Evolutionary conservation across 2,113 vertebrate genomes (phyloP).

Genomic region (Corythaixoides concolor): DNA sequence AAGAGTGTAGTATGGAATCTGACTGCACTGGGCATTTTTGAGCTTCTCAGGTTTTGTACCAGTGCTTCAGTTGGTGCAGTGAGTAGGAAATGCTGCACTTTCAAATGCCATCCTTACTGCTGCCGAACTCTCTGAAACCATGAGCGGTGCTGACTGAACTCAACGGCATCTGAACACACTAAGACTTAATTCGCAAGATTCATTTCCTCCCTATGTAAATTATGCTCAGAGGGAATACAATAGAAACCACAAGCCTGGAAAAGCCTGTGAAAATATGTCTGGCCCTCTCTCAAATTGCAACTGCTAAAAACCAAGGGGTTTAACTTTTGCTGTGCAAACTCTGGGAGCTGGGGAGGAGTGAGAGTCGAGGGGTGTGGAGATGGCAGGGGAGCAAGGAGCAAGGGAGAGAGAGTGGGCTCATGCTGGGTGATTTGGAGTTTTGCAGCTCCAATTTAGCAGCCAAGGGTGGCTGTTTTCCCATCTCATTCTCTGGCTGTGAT

Average conservation of each 20-base stretch:
- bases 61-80: slow-evolving; percentile 34
- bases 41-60: not conserved
- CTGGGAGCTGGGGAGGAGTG: not conserved
- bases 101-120: not conserved
- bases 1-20: slow-evolving; percentile 8
- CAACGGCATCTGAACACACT: slow-evolving; percentile 18
- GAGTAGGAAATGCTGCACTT: not conserved
- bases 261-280: slow-evolving; percentile 8
- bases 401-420: not conserved
- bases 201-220: slow-evolving; percentile 64
- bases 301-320: not conserved
- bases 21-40: not conserved
- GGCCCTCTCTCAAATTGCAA: not conserved
- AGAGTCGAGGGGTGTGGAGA: not conserved
- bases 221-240: slow-evolving; percentile 43
- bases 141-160: not conserved
- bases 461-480: not conserved
- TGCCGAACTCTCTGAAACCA: not conserved
- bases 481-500: not conserved
- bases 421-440: not conserved
- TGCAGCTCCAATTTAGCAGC: not conserved
- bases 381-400: not conserved
- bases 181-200: slow-evolving; percentile 46
- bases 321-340: not conserved
- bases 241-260: slow-evolving; percentile 38